Base-by-base conservation (phyloP, 2,888 invertebrate genomes). In the Agapetus fuscipes region DNA sequence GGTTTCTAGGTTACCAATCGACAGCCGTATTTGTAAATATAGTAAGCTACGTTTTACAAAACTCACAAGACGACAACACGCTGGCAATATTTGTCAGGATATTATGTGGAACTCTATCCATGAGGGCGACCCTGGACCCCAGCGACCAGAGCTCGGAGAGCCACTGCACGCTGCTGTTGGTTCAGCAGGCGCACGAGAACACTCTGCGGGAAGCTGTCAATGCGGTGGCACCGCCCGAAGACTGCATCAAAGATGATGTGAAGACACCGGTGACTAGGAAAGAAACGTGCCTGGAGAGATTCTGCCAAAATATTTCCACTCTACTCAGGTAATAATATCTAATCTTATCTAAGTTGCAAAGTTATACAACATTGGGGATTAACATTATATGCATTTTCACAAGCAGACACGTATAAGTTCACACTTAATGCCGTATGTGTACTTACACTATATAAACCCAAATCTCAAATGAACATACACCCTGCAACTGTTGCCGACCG, bases 21-120 rank as follows among this genome's bases (percentile, higher is more conserved):
- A 73, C 77, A 1, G 72, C 77, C 1, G 70, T 76, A 44, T 66
- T 80, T 36, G 68, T 80, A 2, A 71, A 70, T 50, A 74, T 78
- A 0, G 67, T 75, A 4, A 72, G 75, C 37, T 76, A 66, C 51
- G 56, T 80, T 9, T 61, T 82, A 2, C 71, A 75, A 53, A 72
- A 76, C 51, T 73, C 77, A 0, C 64, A 71, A 33, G 68, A 65
- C 13, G 67, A 72, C 33, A 66, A 71, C 5, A 78, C 78, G 5
- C 56, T 82, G 17, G 76, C 76, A 0, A 62, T 80, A 1, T 52
- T 81, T 11, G 70, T 80, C 1, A 66, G 75, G 9, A 71, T 81
- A 12, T 64, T 80, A 34, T 69, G 72, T 0, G 75, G 75, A n/a
- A 78, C 79, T 3, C 59, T 65, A n/a, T 54, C 56, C 0, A 64